These are phyloP conservation scores for Sinocyclocheilus maitianheensis DNA, from an alignment of 2,113 vertebrate genomes.

Conservation along the genomic window DNA sequence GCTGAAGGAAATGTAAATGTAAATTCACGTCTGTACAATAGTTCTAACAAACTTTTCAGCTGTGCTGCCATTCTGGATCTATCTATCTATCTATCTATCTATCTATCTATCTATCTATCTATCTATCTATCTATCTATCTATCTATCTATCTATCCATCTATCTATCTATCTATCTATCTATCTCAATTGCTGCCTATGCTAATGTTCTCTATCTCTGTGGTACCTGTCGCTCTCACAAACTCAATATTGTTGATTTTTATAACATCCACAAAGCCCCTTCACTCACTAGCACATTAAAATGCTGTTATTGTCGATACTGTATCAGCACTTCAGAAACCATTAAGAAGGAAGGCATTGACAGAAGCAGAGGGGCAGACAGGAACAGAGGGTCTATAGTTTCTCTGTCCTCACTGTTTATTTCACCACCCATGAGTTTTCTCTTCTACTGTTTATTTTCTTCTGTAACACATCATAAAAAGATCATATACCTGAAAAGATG, in stretches of 20 bases:
- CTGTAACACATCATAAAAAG: not conserved
- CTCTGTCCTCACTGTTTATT: conserved; percentile 15
- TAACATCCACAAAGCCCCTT: conserved; percentile 63
- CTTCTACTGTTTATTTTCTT: conserved; percentile 1
- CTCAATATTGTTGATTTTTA: conserved; percentile 60
- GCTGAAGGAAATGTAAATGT: too few species aligned
- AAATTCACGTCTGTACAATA: too few species aligned
- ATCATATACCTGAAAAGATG: not conserved
- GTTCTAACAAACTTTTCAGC: too few species aligned
- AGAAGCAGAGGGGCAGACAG: conserved; percentile 46
- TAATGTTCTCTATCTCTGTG: conserved; percentile 54
- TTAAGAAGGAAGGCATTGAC: conserved; percentile 67
- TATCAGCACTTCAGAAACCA: conserved; percentile 75
- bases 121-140: not conserved
- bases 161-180: too few species aligned
- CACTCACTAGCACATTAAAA: conserved; percentile 72
- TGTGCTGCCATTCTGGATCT: too few species aligned
- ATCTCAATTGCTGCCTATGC: not conserved
- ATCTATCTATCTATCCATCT: not conserved
- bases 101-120: too few species aligned
- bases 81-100: too few species aligned
- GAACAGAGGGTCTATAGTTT: conserved; percentile 55
- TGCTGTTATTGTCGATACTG: conserved; percentile 65
- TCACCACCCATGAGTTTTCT: not conserved
- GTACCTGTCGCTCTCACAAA: conserved; percentile 27